Evolutionary conservation across 1,140 invertebrate species (phyloP).

Genomic region (Zaprionus kolodkinae): DNA sequence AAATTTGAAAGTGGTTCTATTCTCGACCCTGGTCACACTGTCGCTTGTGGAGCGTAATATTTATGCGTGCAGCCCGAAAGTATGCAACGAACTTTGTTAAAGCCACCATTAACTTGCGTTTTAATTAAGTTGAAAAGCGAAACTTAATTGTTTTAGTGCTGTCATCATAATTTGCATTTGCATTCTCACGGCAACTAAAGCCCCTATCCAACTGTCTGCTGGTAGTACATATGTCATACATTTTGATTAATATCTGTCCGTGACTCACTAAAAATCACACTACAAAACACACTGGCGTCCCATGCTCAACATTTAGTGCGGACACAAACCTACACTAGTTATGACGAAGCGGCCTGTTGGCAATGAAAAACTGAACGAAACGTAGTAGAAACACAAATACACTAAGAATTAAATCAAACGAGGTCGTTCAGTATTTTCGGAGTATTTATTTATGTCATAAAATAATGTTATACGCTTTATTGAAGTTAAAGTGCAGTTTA

Average conservation of each 20-base stretch:
- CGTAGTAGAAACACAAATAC: not conserved
- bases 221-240: not conserved
- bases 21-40: not conserved
- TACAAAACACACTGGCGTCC: conserved; percentile 3
- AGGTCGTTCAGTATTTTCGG: not conserved
- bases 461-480: not conserved
- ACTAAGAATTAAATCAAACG: not conserved
- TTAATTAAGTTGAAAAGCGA: conserved; percentile 6
- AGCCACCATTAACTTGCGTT: not conserved
- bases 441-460: not conserved
- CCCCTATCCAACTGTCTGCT: not conserved
- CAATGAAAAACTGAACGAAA: not conserved
- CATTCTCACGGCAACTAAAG: not conserved
- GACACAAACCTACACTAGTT: conserved; percentile 23
- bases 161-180: conserved; percentile 30
- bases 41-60: not conserved
- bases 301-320: conserved; percentile 10
- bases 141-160: conserved; percentile 14
- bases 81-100: conserved; percentile 1
- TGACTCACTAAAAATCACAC: conserved; percentile 23
- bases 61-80: not conserved
- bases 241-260: conserved; percentile 7
- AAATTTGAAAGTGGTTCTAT: too few relatives aligned
- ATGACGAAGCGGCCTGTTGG: not conserved
- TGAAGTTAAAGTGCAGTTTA: too few relatives aligned